Evolutionary conservation across 2,113 vertebrate species (phyloP).

Genomic region (Capricornis sumatraensis): DNA sequence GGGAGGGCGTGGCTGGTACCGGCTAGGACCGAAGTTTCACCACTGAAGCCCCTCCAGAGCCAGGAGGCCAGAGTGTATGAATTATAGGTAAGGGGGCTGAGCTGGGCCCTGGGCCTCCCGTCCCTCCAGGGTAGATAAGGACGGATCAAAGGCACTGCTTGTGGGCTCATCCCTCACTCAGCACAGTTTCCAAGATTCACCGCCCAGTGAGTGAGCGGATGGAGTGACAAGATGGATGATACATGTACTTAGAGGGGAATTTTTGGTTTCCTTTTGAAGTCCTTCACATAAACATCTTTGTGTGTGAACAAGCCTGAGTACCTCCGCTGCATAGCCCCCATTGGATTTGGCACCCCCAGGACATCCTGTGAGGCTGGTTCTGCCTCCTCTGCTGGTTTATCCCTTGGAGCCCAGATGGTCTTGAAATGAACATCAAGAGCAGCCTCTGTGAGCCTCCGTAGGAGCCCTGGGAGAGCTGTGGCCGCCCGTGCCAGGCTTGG

Average conservation of each 20-base stretch:
- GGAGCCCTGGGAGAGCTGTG: not conserved
- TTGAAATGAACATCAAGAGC: not conserved
- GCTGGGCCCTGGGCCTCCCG: not conserved
- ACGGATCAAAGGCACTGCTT: not conserved
- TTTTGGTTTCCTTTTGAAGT: not conserved
- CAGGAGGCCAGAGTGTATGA: constrained; percentile 34
- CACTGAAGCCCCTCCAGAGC: not conserved
- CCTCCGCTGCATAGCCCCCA: not conserved
- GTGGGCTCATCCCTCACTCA: not conserved
- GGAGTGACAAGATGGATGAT: not conserved
- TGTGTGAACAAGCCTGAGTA: not conserved
- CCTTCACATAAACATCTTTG: not conserved
- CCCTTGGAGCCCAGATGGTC: not conserved
- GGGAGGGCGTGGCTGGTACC: constrained; percentile 48
- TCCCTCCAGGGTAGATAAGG: constrained; percentile 22
- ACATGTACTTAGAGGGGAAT: not conserved
- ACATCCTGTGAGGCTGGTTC: not conserved
- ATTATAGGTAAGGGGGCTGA: constrained; percentile 41
- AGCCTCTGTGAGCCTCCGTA: not conserved
- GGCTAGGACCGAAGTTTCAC: not conserved
- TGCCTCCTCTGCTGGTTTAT: not conserved
- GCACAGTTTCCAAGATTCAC: not conserved
- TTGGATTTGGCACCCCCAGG: not conserved
- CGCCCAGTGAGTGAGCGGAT: not conserved
- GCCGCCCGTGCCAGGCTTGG: not conserved